phyloP scores from a whole-genome alignment of 1,140 invertebrate species.

The Neoseiulus cucumeris region DNA sequence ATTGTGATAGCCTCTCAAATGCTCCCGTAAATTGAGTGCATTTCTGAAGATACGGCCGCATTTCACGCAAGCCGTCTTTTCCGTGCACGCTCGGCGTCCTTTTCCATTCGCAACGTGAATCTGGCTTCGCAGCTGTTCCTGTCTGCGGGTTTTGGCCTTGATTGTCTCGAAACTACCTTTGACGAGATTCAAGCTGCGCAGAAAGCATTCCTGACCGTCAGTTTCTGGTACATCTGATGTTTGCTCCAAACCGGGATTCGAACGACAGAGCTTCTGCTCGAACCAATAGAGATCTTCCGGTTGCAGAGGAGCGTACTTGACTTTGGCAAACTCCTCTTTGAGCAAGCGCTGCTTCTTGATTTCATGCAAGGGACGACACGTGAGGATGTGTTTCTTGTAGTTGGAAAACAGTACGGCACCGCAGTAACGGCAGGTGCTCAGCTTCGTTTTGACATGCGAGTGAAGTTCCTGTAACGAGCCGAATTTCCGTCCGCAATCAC shows the following conservation, averaged over 20 bases:
- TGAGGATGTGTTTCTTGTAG: conserved; percentile 3
- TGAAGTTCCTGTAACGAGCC: not conserved
- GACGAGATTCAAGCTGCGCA: not conserved
- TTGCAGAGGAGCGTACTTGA: not conserved
- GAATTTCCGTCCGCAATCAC: not conserved
- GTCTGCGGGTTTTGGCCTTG: not conserved
- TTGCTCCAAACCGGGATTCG: too few species aligned
- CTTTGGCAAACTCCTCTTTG: not conserved
- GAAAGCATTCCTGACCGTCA: not conserved
- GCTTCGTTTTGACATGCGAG: not conserved
- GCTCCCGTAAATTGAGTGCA: not conserved
- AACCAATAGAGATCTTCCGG: not conserved
- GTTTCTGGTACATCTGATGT: too few species aligned
- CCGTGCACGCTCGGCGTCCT: not conserved
- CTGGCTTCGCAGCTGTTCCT: not conserved
- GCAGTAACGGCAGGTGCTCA: conserved; percentile 2
- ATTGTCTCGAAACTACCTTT: not conserved
- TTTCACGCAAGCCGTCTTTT: not conserved
- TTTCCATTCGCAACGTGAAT: not conserved
- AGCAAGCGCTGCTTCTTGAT: not conserved
- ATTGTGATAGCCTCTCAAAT: not conserved
- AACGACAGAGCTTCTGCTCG: not conserved
- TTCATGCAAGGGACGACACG: not conserved
- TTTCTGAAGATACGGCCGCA: not conserved
- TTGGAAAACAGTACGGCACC: not conserved